Base-by-base conservation (phyloP, 2,888 invertebrate species). In the Psylliodes chrysocephalus region DNA sequence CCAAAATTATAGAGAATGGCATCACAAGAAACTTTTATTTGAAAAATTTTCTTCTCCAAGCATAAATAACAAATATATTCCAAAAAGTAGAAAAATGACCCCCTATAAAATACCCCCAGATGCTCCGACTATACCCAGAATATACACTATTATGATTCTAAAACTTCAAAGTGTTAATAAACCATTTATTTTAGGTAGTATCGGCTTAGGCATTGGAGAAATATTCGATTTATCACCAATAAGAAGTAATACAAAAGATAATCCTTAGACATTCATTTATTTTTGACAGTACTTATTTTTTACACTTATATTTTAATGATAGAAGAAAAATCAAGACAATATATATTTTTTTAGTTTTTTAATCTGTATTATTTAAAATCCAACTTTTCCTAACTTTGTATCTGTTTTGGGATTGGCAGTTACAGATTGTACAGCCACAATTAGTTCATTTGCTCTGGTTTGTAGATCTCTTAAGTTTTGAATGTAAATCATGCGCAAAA, bases 391-490 rank as follows among this genome's bases (percentile, higher is more conserved):
- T 47, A 98, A 84, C 79, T 90, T 91, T 0, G 96, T 94, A 79
- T 98, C 96, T 67, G 98, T 98, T 84, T 95, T 95, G 1, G 98
- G 98, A 85, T 98, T 92, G 2, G 98, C 98, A 0, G 98, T 98
- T 1, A 98, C 86, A 66, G 85, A 88, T 84, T 99, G 99, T 2
- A 96, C 93, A 44, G 90, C 88, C 1, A 98, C 98, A 71, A 99
- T 91, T 0, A 94, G 90, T 81, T 97, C 95, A 82, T 99, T 99
- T 53, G 98, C 96, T 75, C 88, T 89, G 0, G 96, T 97, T 81
- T 99, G 98, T 52, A 98, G 86, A 68, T 91, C 88, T 75, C 95
- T 84, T 14, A 96, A 84, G 79, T 95, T 93, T 75, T 92, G 90
- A 66, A 96, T 90, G 80, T 94, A 94, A 15, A 96, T 83, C 38